Evolutionary conservation across 1,140 invertebrate genomes (phyloP).

Genomic region (Archivesica marissinica): DNA sequence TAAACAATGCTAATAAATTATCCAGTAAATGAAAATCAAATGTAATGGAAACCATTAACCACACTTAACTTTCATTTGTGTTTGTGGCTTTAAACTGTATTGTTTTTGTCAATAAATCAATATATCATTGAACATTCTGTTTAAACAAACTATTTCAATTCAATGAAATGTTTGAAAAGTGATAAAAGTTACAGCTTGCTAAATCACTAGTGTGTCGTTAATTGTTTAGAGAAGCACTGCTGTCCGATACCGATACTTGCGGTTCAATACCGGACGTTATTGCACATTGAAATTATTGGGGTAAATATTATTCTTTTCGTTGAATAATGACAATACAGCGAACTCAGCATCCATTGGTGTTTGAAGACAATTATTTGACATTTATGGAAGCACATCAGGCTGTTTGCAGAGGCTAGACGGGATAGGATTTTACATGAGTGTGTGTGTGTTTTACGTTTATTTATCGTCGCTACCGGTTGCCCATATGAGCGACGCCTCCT

Average conservation of each 20-base stretch:
- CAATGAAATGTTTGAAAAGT: slow-evolving; percentile 35
- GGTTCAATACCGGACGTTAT: slow-evolving; percentile 38
- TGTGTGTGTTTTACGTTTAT: no score
- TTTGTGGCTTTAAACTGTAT: no score
- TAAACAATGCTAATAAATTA: no score
- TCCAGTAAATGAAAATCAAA: no score
- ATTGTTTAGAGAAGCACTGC: slow-evolving; percentile 7
- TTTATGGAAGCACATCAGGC: background rate
- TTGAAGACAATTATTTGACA: slow-evolving; percentile 12
- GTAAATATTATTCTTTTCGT: slow-evolving; percentile 47
- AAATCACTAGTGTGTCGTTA: background rate
- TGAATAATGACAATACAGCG: slow-evolving; percentile 2
- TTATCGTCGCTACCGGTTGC: no score
- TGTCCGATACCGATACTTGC: slow-evolving; percentile 15
- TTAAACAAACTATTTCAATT: background rate
- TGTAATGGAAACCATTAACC: no score
- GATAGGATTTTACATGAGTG: no score
- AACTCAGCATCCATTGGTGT: slow-evolving; percentile 3
- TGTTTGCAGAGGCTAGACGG: slow-evolving; percentile 23
- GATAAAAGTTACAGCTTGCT: background rate
- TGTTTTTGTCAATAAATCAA: no score
- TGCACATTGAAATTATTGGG: slow-evolving; percentile 10
- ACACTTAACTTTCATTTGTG: no score
- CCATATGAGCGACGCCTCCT: no score
- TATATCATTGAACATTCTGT: no score